Evolutionary conservation across 2,888 invertebrate genomes (phyloP), one percentile per base, ranked within the genome.

Genomic region (Mimumesa dahlbomi): DNA sequence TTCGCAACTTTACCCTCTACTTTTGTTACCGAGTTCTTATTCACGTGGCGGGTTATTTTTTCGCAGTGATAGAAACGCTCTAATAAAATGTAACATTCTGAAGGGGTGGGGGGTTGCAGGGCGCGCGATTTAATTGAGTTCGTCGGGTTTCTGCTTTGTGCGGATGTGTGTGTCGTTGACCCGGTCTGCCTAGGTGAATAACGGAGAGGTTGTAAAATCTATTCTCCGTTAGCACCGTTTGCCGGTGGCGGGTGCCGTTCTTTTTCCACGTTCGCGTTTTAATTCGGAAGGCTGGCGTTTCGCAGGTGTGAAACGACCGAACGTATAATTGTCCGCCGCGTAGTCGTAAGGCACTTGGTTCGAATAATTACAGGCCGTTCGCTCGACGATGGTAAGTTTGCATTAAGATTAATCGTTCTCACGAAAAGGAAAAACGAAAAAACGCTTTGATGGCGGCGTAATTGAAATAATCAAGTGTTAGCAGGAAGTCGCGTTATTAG

Each of bases 391-490:
- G 38, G 48, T 49, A 63, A 63, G 66, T 54, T 63, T 45, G 61
- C 59, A 52, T 77, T 61, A 63, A 69, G 74, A 76, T 77, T 69
- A 76, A 77, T 76, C 66, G 54, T 66, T 66, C 34, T 53, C 61
- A 25, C 52, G 38, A 52, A 65, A n/a, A 50, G 45, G 2, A 29
- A 14, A 25, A 25, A 52, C 25, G 16, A 31, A 67, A 69, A 67
- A 59, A 67, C 56, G 43, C 49, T 43, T 58, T 54, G 50, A 36
- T 56, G 22, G 46, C 54, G 52, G 62, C 61, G 72, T 66, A 77
- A 77, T 76, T 76, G 69, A 77, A 77, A 68, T 69, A 69, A 77
- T 73, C 49, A 73, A 73, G 50, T 38, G 43, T 49, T 45, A 18
- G 29, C 36, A 16, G 34, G 34, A 34, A n/a, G 36, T 45, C 18